Base-by-base conservation (phyloP, 30 jellyfish, hydroid and myxozoan species). In the Pelagia noctiluca region DNA sequence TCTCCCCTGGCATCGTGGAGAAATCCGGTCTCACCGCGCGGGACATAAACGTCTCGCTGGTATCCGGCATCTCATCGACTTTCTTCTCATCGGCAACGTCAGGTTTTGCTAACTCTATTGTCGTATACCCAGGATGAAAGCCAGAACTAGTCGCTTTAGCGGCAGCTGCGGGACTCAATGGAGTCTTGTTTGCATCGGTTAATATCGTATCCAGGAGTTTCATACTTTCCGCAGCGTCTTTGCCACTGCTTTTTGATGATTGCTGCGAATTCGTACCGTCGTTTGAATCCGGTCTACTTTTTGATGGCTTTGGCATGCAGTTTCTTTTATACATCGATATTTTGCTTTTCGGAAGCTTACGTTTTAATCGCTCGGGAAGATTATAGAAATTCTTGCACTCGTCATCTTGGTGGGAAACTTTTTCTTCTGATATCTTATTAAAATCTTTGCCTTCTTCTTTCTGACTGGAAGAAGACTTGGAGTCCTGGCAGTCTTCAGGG, bases 121-220 rank as follows among this genome's bases (percentile, higher is more conserved):
- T 82, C 32, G 92, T 82, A 42, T 82, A 82, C 11, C 92, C 92
- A 2, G 90, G 90, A 80, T 50, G 90, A 25, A 80, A 80, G 23
- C 82, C 90, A 28, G 82, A 68, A 11, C 37, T 35, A 4, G 92
- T 52, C 4, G 74, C 61, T 69, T 82, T 24, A 60, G 49, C 54
- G 68, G 66, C 46, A 63, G 74, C 35, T 36, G 78, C 63, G 32
- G 73, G 32, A 26, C 50, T 5, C 4, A 61, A 35, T 13, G 89
- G 65, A 12, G 75, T 75, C 24, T 63, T 47, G 49, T 79, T 79
- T 28, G 48, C 18, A 25, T 79, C 65, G 10, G 74, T 72, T 21
- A 62, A 49, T 36, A 62, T 64, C 26, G 65, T 74, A 11, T 79
- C 65, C 0, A 79, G 36, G 26, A 46, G 47, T 16, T 63, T 74